Evolutionary conservation across 2,888 invertebrate genomes (phyloP), one percentile per base, ranked within the genome.

Genomic region (Camponotus fellah): DNA sequence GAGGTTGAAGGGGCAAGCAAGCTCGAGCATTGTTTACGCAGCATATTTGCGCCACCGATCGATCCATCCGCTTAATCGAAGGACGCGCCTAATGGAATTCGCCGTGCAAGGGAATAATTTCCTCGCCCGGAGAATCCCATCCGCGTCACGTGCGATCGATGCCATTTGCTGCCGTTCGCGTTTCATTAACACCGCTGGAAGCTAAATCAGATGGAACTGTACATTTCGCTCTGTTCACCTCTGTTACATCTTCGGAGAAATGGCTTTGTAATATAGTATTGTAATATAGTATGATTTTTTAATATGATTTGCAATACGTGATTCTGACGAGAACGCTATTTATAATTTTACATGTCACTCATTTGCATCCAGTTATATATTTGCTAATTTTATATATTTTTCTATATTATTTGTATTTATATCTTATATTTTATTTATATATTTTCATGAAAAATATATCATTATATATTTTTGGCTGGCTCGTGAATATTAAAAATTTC

Each of bases 51-150:
- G 60, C 86, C 82, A 82, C 86, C 88, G 91, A 89, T 89, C 88
- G 86, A 87, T 87, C 83, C 85, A 88, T 76, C 72, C 77, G 86
- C 85, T 85, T 90, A 89, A 90, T 90, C 91, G 90, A 88, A 89
- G 88, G 91, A 89, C 37, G 87, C 82, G 88, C 85, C 88, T 91
- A 89, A 88, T 89, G 87, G 90, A 89, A 91, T 90, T 90, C 87
- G 87, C 91, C 84, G 74, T 87, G 91, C 89, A 88, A 88, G 90
- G 90, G 91, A 89, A 91, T 91, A 90, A 90, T 91, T 90, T 90
- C 90, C 90, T 90, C 86, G 86, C 84, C 82, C 84, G 77, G 85
- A 83, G 91, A 86, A 89, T 84, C 83, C 53, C 8, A 2, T 2
- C n/a, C 49, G n/a, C n/a, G 49, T n/a, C 83, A 58, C 80, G 46